phyloP scores from a whole-genome alignment of 2,113 vertebrate genomes.

The Abramis brama region DNA sequence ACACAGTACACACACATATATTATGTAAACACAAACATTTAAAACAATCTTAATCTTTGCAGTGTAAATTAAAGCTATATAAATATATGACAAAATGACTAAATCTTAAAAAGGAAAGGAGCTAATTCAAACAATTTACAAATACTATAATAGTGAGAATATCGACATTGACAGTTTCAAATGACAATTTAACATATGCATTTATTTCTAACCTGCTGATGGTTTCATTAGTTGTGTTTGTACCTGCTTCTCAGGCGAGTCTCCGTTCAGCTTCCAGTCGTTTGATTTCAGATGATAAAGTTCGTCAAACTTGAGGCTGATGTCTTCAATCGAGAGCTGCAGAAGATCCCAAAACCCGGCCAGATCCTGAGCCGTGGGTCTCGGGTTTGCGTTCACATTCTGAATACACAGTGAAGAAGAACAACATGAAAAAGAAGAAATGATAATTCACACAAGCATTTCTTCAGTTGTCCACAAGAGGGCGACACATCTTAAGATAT shows the following conservation, averaged over 20 bases:
- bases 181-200: neutral
- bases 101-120: neutral
- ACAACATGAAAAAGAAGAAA: neutral
- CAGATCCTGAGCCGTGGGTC: constrained; percentile 94
- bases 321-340: constrained; percentile 99
- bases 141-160: neutral
- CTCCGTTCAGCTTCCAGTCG: constrained; percentile 87
- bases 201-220: neutral
- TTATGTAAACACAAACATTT: neutral
- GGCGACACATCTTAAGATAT: constrained; percentile 4
- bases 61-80: neutral
- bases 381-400: constrained; percentile 93
- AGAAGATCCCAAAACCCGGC: constrained; percentile 99
- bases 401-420: constrained; percentile 57
- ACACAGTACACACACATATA: too few species aligned
- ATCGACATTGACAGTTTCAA: neutral
- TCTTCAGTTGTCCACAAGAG: constrained; percentile 43
- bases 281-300: constrained; percentile 98
- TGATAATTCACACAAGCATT: neutral
- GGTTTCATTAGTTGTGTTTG: neutral
- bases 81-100: neutral
- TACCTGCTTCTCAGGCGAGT: constrained; percentile 89
- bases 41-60: neutral
- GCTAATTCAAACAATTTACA: neutral
- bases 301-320: constrained; percentile 99